Evolutionary conservation across 2,888 invertebrate genomes (phyloP).

Genomic region (Erannis defoliaria): DNA sequence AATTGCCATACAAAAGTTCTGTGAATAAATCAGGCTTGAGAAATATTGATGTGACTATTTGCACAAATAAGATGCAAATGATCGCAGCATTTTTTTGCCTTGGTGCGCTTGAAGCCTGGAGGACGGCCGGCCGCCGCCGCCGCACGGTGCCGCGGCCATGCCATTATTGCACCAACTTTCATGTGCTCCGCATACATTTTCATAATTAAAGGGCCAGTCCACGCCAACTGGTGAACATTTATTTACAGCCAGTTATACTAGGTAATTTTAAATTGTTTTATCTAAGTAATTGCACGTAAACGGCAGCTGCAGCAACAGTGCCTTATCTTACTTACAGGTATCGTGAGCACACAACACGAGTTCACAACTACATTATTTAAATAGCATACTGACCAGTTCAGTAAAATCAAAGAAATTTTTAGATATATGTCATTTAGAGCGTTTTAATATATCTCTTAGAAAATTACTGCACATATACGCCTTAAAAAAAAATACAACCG

Average conservation of each 20-base stretch:
- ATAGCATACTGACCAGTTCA: background rate
- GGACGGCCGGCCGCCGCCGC: conserved; percentile 73
- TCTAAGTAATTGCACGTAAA: conserved; percentile 13
- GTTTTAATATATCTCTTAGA: background rate
- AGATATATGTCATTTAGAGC: background rate
- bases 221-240: conserved; percentile 74
- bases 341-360: too few relatives aligned
- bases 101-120: conserved; percentile 46
- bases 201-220: conserved; percentile 84
- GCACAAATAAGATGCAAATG: background rate
- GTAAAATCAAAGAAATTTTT: background rate
- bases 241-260: conserved; percentile 73
- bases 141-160: conserved; percentile 65
- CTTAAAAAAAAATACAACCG: too few relatives aligned
- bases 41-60: background rate
- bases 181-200: conserved; percentile 85
- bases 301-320: background rate
- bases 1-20: too few relatives aligned
- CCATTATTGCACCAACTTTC: conserved; percentile 85
- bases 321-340: background rate
- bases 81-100: conserved; percentile 16
- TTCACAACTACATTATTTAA: background rate
- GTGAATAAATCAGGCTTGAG: background rate
- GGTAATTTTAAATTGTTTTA: conserved; percentile 59
- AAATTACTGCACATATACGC: too few relatives aligned